Base-by-base conservation (phyloP, 2,888 invertebrate genomes). In the Chloromyia formosa region DNA sequence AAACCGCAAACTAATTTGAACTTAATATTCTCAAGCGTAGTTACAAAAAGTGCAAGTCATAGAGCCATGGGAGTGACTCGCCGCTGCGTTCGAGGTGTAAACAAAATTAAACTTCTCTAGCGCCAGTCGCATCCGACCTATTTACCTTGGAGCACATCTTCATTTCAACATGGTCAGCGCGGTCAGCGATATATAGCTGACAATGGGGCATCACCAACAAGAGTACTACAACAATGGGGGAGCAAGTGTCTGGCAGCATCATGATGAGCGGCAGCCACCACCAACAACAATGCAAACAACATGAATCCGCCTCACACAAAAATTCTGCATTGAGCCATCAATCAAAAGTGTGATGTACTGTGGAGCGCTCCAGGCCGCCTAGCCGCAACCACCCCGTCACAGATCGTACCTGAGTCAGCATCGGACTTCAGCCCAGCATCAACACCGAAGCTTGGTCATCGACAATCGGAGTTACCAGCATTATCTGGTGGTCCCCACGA, bases 271-370 rank as follows among this genome's bases (percentile, higher is more conserved):
- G 74, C 73, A 76, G 66, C 62, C 64, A 45, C 75, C 64, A 42
- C 14, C 45, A 72, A 27, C 45, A 23, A 58, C 54, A 73, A 58
- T 54, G 35, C 35, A 22, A 40, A 53, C 27, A 45, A 56, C 75
- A 60, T 23, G n/a, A 68, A 56, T 72, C 69, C 76, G 75, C 76
- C 75, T 77, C 74, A 75, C 75, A 75, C 74, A 73, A 73, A 76
- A 77, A 75, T 77, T 75, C 75, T 77, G 76, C 77, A 77, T 78
- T 78, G 77, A 78, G 77, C 78, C 76, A 77, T 78, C 76, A 78
- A 78, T 78, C 77, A 77, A 77, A 76, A 77, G 76, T 77, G 78
- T 78, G 78, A 78, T 78, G 78, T 76, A 76, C 62, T 58, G 74
- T 71, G 78, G 77, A 64, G 54, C 53, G 61, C 68, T 64, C 27